Percentiles rank a stretch among this genome's conserved stretches.
These are phyloP conservation scores for Butorides virescens DNA, from an alignment of 2,113 vertebrate genomes.

Conservation along the genomic window DNA sequence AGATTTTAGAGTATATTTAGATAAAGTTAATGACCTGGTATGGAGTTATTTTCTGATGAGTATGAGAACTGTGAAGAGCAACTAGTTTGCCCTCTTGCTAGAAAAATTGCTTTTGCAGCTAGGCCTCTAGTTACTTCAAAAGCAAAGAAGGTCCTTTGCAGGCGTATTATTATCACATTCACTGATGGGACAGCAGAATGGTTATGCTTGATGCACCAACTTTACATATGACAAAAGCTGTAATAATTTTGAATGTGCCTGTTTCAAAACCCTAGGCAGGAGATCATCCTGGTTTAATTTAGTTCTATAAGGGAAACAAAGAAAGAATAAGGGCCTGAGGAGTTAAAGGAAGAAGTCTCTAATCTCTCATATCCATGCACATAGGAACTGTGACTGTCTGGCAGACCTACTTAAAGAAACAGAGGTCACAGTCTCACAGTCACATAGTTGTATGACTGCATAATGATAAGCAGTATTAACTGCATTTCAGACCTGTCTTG, in stretches of 20 bases:
- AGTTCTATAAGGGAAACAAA: neutral
- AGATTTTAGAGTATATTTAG: conserved; percentile 45
- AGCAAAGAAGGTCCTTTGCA: neutral
- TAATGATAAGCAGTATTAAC: neutral
- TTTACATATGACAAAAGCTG: neutral
- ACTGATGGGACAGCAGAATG: neutral
- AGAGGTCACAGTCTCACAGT: neutral
- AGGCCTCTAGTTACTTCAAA: neutral
- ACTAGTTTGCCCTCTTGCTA: neutral
- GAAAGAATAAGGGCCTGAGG: neutral
- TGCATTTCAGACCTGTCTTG: neutral
- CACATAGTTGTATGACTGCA: neutral
- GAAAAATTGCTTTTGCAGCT: neutral
- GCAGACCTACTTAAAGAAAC: neutral
- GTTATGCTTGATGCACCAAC: neutral
- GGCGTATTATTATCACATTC: neutral
- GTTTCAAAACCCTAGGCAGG: neutral
- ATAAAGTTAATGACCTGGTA: conserved; percentile 33
- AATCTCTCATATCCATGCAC: neutral
- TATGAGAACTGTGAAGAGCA: neutral
- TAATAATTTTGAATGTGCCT: neutral
- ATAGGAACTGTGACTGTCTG: neutral
- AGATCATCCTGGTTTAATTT: neutral
- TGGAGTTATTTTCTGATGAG: neutral
- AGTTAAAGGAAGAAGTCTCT: neutral